Conservation (phyloP, 2,797 vertebrate species). For the Cossypha dichroa region DNA sequence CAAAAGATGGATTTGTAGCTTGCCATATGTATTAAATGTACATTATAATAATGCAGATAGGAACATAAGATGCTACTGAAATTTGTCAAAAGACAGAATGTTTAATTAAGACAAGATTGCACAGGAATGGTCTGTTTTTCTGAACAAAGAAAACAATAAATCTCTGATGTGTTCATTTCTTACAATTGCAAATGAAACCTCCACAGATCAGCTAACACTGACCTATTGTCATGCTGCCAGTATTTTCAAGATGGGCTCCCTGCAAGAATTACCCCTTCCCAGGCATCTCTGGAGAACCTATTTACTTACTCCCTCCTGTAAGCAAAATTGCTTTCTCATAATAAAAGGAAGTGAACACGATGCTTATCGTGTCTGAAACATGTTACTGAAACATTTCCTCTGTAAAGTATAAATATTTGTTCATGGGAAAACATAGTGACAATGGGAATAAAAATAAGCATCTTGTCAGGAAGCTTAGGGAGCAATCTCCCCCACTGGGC, state of each 20-base stretch:
- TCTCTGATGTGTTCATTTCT: not conserved
- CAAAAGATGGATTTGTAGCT: not conserved
- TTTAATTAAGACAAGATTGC: not conserved
- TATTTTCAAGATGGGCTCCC: not conserved
- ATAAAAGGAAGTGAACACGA: not conserved
- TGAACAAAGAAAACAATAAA: not conserved
- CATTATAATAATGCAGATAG: not conserved
- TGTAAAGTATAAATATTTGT: conserved; percentile 55
- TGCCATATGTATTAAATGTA: not conserved
- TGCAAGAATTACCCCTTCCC: conserved; percentile 9
- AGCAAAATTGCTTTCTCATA: conserved; percentile 38
- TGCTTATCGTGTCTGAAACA: conserved; percentile 15
- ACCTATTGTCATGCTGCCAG: not conserved
- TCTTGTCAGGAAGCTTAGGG: conserved; percentile 18
- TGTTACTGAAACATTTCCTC: conserved; percentile 36
- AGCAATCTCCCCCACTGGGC: not conserved
- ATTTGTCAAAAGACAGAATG: not conserved
- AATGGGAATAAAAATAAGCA: conserved; percentile 50
- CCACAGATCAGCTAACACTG: not conserved
- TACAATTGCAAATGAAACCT: not conserved
- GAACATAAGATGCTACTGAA: not conserved
- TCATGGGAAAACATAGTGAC: conserved; percentile 49
- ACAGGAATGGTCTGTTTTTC: not conserved
- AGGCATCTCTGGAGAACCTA: not conserved
- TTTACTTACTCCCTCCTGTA: conserved; percentile 37